Conservation (phyloP, 2,113 vertebrate genomes). For the Bagarius yarrelli region DNA sequence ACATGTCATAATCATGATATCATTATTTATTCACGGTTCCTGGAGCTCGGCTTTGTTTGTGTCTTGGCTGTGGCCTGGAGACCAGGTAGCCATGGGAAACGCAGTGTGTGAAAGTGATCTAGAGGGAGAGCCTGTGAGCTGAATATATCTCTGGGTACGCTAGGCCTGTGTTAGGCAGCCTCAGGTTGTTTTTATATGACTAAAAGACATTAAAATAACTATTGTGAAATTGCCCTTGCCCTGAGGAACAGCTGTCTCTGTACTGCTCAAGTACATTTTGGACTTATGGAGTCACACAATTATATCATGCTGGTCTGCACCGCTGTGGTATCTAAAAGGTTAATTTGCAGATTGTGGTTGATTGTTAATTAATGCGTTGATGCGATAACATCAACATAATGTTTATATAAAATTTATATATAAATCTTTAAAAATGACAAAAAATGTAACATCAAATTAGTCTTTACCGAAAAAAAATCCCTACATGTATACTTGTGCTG, state of each 20-base stretch:
- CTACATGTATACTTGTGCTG: too few species aligned
- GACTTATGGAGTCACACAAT: neutral
- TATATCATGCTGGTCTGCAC: neutral
- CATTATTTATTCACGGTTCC: conserved; percentile 58
- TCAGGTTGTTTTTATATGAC: conserved; percentile 16
- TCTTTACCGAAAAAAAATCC: too few species aligned
- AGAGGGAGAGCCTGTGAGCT: conserved; percentile 10
- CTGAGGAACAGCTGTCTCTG: neutral
- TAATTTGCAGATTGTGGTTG: too few species aligned
- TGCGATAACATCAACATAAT: too few species aligned
- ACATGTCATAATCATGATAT: conserved; percentile 50
- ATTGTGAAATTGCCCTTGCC: neutral
- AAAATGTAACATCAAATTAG: too few species aligned
- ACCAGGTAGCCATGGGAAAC: conserved; percentile 40
- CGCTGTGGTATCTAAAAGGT: neutral
- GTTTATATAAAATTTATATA: too few species aligned
- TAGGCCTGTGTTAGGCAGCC: conserved; percentile 28
- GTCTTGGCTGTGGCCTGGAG: conserved; percentile 50
- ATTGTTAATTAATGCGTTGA: too few species aligned
- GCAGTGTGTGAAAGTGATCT: conserved; percentile 20
- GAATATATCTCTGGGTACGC: conserved; percentile 9
- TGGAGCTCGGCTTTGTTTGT: conserved; percentile 47
- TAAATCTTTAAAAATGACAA: too few species aligned
- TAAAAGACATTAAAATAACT: neutral
- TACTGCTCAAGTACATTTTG: neutral